Evolutionary conservation across 2,113 vertebrate genomes (phyloP), one percentile per base, ranked within the genome.

Genomic region (Ameiurus melas): DNA sequence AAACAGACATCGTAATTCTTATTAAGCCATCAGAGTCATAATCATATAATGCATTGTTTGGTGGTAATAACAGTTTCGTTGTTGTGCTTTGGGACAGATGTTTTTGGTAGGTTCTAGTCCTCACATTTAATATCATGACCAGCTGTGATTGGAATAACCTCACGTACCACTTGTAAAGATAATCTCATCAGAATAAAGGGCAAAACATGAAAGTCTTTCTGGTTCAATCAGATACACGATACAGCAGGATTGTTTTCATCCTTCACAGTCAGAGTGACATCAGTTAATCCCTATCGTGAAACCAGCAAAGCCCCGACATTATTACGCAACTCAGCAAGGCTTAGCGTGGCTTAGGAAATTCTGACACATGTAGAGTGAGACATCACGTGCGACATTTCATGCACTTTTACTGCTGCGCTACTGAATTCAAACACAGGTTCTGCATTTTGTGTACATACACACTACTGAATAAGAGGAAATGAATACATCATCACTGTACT

Each of bases 201-300:
- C 33, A 20, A 36, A 19, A 36, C 33, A 75, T 43, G 10, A 39
- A 30, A 73, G 19, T 22, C 36, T 36, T 73, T 73, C 39, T 12
- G 25, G 36, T 75, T 75, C 22, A 25, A n/a, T 78, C 43, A 78
- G 75, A 78, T 78, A 16, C 22, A 27, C 8, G 39, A 47, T 77
- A 51, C 51, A 77, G 22, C 22, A 78, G 75, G 75, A 78, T 78
- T 51, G 27, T 12, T 3, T 51, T 51, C 25, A 27, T 47, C 43
- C 73, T 51, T n/a, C 12, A 51, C n/a, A 51, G 73, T 86, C 71
- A 47, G 14, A 78, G 33, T 64, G 57, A n/a, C 75, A 68, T 66
- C 85, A 86, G 75, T 60, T 68, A 62, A 86, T 71, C 58, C 75
- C n/a, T 62, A 22, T 39, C 25, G 12, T 64, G 7, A 79, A 33